Base-by-base conservation (phyloP, 2,888 invertebrate genomes). In the Volucella inflata region DNA sequence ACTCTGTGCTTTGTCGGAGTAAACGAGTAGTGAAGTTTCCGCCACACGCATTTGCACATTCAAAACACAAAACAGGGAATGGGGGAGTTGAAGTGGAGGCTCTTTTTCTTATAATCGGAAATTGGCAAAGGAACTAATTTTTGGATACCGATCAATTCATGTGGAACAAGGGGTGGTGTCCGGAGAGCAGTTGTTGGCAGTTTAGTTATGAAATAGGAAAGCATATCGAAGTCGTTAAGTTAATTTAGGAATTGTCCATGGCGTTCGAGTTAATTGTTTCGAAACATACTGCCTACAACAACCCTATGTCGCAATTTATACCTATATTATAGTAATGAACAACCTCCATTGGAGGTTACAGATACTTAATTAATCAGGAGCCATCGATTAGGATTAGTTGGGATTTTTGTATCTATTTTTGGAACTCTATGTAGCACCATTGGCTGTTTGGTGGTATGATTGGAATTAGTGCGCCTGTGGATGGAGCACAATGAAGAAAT, bases 1-100 rank as follows among this genome's bases (percentile, higher is more conserved):
- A 14, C n/a, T 14, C 30, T 21, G 53, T 55, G 67, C 12, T 11
- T 8, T 51, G 68, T 44, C 42, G 40, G 59, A 51, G 50, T 51
- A 62, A n/a, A n/a, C n/a, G n/a, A n/a, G n/a, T 30, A 30, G 30
- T 4, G 6, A 6, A 30, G 72, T 72, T 72, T 72, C 72, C 72
- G 60, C 16, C 51, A 51, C 60, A 71, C 60, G 70, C 48, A 59
- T 55, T 59, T 21, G 48, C 65, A 67, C 65, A 67, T n/a, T 53
- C 36, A 51, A 4, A 51, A 67, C 8, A 50, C 21, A 9, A 2
- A 42, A 10, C n/a, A 17, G 6, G 12, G 30, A 36, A 16, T 17
- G n/a, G 30, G n/a, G n/a, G n/a, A n/a, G n/a, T n/a, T 12, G 0
- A 14, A 12, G 50, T 16, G 11, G n/a, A 17, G 0, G n/a, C 9